phyloP scores from a whole-genome alignment of 2,888 invertebrate genomes.

The Leptopilina myrica region DNA sequence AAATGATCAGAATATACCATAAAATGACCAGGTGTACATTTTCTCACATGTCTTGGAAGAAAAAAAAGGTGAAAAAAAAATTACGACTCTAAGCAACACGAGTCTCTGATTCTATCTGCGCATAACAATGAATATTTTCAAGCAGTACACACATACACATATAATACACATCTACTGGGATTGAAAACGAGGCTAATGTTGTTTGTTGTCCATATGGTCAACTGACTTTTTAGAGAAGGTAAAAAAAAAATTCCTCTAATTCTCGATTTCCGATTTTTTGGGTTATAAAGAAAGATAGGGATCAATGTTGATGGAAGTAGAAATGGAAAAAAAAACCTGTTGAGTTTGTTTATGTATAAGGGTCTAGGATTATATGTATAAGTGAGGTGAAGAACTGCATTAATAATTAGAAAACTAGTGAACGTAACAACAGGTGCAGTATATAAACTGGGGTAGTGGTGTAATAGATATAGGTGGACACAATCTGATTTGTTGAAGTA shows the following conservation, averaged over 20 bases:
- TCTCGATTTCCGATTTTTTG: background rate
- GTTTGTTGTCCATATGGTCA: slow-evolving; percentile 14
- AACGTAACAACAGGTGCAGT: slow-evolving; percentile 34
- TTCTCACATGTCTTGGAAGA: slow-evolving; percentile 24
- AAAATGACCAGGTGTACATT: slow-evolving; percentile 31
- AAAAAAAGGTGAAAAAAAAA: background rate
- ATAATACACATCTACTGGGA: background rate
- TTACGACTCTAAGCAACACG: slow-evolving; percentile 9
- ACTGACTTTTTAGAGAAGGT: background rate
- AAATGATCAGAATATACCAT: slow-evolving; percentile 27
- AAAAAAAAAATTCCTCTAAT: background rate
- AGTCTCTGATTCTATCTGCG: slow-evolving; percentile 34
- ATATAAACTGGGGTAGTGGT: slow-evolving; percentile 3
- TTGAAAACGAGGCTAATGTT: slow-evolving; percentile 8
- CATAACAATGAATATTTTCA: slow-evolving; percentile 32
- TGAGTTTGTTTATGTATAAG: background rate
- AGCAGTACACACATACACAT: background rate
- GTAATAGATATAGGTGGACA: background rate
- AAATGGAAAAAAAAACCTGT: background rate
- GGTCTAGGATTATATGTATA: background rate
- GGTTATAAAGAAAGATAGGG: background rate
- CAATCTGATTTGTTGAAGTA: slow-evolving; percentile 8
- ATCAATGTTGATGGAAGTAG: background rate
- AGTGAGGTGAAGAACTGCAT: background rate
- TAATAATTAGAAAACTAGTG: slow-evolving; percentile 15